Percentiles rank a stretch among this genome's conserved stretches.
Conservation (phyloP, 2,797 vertebrate species). For the Notamacropus eugenii region DNA sequence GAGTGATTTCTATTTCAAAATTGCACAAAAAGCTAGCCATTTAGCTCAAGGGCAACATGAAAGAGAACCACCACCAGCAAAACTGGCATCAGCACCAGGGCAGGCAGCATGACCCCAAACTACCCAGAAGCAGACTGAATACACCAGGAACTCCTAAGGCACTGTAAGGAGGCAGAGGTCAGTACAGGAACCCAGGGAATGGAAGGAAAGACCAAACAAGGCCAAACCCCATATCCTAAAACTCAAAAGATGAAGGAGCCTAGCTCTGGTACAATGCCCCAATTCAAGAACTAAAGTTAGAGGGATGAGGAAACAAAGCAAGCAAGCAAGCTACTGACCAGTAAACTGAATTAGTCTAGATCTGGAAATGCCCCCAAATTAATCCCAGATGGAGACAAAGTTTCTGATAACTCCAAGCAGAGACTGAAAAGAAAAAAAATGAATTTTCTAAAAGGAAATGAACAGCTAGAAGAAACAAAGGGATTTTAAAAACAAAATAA, state of each 20-base stretch:
- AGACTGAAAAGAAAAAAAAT: not conserved
- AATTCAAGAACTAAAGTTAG: not conserved
- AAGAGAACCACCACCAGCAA: not conserved
- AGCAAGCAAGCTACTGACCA: not conserved
- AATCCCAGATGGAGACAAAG: not conserved
- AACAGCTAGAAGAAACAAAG: not conserved
- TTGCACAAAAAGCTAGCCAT: not conserved
- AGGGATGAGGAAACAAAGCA: not conserved
- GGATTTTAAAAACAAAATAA: not conserved
- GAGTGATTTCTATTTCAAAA: not conserved
- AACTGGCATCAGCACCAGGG: not conserved
- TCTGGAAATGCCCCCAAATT: not conserved
- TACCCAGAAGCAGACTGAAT: not conserved
- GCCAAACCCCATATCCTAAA: not conserved
- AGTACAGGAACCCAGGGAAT: not conserved
- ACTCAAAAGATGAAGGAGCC: not conserved
- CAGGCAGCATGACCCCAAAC: not conserved
- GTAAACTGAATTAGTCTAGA: not conserved
- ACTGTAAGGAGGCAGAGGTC: not conserved
- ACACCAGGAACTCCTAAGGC: not conserved
- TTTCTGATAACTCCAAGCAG: not conserved
- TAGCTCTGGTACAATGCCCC: not conserved
- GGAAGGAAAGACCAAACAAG: not conserved
- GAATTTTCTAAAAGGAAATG: not conserved
- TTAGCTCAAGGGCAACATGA: not conserved